phyloP scores from a whole-genome alignment of 2,888 invertebrate genomes.

The Eupithecia vulgata region DNA sequence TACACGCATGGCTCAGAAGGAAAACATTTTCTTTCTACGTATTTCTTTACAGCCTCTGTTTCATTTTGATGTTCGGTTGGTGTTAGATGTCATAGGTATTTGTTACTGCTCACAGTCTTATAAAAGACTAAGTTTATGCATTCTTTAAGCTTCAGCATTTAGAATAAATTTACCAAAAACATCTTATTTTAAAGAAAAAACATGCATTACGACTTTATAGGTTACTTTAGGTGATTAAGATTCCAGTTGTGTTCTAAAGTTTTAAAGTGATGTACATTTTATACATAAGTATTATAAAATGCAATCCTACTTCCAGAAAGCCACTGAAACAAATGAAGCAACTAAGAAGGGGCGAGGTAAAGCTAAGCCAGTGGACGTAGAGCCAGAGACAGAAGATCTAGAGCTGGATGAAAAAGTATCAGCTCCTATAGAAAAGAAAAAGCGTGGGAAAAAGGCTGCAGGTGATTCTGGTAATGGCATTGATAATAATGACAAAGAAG shows the following conservation, averaged over 20 bases:
- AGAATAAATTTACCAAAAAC: background rate
- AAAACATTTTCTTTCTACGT: background rate
- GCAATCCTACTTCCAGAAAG: conserved; percentile 65
- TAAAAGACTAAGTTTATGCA: background rate
- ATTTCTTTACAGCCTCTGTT: background rate
- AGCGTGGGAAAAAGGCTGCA: conserved; percentile 67
- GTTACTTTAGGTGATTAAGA: background rate
- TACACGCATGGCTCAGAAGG: background rate
- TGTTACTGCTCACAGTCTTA: background rate
- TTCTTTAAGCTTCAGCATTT: background rate
- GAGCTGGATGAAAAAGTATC: conserved; percentile 46
- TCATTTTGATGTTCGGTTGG: background rate
- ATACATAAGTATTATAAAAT: background rate
- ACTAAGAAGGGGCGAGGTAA: conserved; percentile 73
- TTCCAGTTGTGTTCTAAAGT: background rate
- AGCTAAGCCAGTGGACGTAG: conserved; percentile 59
- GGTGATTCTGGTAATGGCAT: conserved; percentile 52
- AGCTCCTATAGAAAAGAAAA: conserved; percentile 56
- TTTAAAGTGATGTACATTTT: background rate
- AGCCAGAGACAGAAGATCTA: conserved; percentile 48
- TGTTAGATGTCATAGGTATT: background rate
- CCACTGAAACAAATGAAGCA: conserved; percentile 66
- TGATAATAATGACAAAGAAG: conserved; percentile 59
- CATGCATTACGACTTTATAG: background rate
- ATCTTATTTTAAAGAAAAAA: background rate